Evolutionary conservation across 2,888 invertebrate genomes (phyloP).

Genomic region (Sabellastarte sp.): DNA sequence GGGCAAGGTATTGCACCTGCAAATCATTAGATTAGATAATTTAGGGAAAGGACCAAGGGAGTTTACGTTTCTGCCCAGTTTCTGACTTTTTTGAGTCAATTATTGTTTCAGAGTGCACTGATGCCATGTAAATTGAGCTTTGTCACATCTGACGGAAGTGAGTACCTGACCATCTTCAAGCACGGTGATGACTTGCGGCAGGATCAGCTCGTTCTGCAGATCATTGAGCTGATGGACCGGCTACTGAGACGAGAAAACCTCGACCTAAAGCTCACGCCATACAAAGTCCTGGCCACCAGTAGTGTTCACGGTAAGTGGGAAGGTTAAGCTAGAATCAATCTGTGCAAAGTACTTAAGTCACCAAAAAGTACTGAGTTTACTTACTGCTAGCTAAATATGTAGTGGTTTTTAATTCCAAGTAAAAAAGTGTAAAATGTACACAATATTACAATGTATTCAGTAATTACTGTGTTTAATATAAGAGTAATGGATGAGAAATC

Average conservation of each 20-base stretch:
- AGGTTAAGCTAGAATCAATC: neutral
- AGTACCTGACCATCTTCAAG: slow-evolving; percentile 95
- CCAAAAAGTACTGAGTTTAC: neutral
- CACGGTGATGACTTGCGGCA: slow-evolving; percentile 96
- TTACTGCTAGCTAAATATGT: neutral
- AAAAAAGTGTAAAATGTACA: too few relatives aligned
- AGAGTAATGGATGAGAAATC: too few relatives aligned
- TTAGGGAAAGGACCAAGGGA: too few relatives aligned
- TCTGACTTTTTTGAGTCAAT: too few relatives aligned
- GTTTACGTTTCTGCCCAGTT: too few relatives aligned
- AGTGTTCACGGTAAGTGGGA: slow-evolving; percentile 76
- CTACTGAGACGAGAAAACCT: slow-evolving; percentile 89
- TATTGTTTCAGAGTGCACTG: slow-evolving; percentile 73
- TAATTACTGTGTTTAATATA: too few relatives aligned
- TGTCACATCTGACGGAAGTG: slow-evolving; percentile 67
- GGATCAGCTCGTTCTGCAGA: slow-evolving; percentile 95
- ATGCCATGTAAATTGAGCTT: slow-evolving; percentile 94
- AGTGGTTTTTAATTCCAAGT: too few relatives aligned
- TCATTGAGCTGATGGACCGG: slow-evolving; percentile 96
- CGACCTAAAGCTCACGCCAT: slow-evolving; percentile 93
- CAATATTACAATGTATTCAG: too few relatives aligned
- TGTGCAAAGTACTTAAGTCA: neutral
- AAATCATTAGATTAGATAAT: too few relatives aligned
- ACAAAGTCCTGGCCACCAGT: slow-evolving; percentile 91
- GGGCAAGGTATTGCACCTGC: too few relatives aligned